Evolutionary conservation across 2,113 vertebrate species (phyloP).

Genomic region (Oceanites oceanicus): DNA sequence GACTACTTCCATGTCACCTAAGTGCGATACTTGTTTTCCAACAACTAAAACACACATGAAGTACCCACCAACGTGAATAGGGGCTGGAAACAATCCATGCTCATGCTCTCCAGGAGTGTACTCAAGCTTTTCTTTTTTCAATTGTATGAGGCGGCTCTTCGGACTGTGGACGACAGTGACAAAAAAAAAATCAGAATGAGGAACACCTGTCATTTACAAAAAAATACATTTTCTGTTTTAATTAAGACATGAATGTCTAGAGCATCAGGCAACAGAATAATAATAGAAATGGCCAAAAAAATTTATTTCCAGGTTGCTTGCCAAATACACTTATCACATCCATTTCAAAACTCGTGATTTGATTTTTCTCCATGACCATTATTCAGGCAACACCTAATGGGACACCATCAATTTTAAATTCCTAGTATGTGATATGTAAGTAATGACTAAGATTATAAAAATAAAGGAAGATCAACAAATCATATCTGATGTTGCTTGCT

Average conservation of each 20-base stretch:
- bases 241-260: background rate
- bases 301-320: background rate
- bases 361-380: background rate
- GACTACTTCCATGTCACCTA: background rate
- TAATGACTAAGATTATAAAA: background rate
- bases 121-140: constrained; percentile 86
- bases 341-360: background rate
- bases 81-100: constrained; percentile 90
- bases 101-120: constrained; percentile 88
- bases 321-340: background rate
- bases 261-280: background rate
- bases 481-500: background rate
- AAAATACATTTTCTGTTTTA: background rate
- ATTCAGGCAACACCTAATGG: background rate
- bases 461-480: background rate
- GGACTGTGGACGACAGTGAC: constrained; percentile 70
- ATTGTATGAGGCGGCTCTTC: constrained; percentile 82
- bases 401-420: background rate
- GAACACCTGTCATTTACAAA: background rate
- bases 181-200: background rate
- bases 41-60: background rate
- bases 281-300: background rate
- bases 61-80: constrained; percentile 93
- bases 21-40: background rate
- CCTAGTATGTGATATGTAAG: background rate